Evolutionary conservation across 2,797 vertebrate species (phyloP), one percentile per base, ranked within the genome.

Genomic region (Sparidentex hasta): DNA sequence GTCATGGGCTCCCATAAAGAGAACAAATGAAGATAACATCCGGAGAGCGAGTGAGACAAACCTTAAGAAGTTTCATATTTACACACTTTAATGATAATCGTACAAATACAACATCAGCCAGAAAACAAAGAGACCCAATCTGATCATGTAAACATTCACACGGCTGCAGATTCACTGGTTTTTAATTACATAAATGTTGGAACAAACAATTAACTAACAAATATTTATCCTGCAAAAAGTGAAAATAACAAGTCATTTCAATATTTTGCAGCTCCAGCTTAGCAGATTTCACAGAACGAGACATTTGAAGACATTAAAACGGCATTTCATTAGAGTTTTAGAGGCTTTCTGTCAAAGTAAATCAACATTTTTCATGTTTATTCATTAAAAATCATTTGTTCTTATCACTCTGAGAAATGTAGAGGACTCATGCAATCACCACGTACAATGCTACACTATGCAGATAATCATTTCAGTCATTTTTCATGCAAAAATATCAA

Each of bases 1-100:
- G 63, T 72, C 65, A 67, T 29, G 69, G 69, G 65, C 50, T n/a
- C 20, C 14, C 29, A 58, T 41, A 83, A 85, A 63, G 17, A 80
- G 9, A 70, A n/a, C 20, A 20, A 1, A 33, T 58, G 17, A 1
- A 67, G 65, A 50, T 66, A 65, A 43, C 56, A 17, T 13, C 41
- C 7, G 1, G 0, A 17, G 5, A 0, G 33, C 50, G 0, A 1
- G 52, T 11, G 18, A 66, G 7, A 52, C 55, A 58, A 78, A 79
- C 17, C 18, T 12, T 7, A 1, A 62, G 8, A 58, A 8, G 46
- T 38, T 62, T 74, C 2, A 48, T 5, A 47, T 70, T 73, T 18
- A 43, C 6, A 57, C 14, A 38, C 65, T 86, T 85, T 87, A 84
- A 67, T 80, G 44, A 54, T 7, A 9, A 61, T 4, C 29, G 11